phyloP scores from a whole-genome alignment of 2,797 vertebrate species.

The Clarias fuscus region DNA sequence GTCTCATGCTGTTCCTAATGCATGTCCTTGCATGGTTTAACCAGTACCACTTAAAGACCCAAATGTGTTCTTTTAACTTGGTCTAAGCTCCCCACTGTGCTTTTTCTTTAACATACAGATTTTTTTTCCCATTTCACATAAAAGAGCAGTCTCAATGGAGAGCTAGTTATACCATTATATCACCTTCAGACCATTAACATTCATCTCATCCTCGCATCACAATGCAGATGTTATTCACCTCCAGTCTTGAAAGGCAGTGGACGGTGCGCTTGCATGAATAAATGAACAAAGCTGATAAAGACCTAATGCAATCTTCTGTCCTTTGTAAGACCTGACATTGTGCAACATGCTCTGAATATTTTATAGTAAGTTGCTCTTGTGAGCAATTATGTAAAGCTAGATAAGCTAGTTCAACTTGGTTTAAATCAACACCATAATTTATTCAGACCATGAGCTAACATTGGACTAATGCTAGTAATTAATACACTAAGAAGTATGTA shows the following conservation, averaged over 20 bases:
- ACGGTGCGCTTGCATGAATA: constrained; percentile 37
- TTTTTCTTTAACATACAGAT: neutral
- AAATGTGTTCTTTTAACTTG: constrained; percentile 17
- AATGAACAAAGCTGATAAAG: constrained; percentile 46
- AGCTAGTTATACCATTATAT: constrained; percentile 9
- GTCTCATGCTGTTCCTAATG: constrained; percentile 33
- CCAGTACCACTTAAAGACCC: neutral
- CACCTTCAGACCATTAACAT: constrained; percentile 41
- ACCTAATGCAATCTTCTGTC: constrained; percentile 32
- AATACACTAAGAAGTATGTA: neutral
- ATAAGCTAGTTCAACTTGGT: neutral
- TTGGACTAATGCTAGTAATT: neutral
- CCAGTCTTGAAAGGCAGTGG: constrained; percentile 23
- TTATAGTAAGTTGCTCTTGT: constrained; percentile 34
- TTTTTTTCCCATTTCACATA: neutral
- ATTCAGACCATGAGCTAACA: neutral
- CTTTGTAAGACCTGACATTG: constrained; percentile 45
- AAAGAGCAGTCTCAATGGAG: neutral
- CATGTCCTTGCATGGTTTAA: constrained; percentile 35
- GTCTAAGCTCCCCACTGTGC: neutral
- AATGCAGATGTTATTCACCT: constrained; percentile 33
- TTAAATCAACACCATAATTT: neutral
- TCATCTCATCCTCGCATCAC: constrained; percentile 30
- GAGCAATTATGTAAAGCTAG: constrained; percentile 29
- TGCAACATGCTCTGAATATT: constrained; percentile 43